A percentile compares a stretch with the other conserved stretches of the same genome.
phyloP scores from a whole-genome alignment of 2,113 vertebrate species.

The Oncorhynchus kisutch region DNA sequence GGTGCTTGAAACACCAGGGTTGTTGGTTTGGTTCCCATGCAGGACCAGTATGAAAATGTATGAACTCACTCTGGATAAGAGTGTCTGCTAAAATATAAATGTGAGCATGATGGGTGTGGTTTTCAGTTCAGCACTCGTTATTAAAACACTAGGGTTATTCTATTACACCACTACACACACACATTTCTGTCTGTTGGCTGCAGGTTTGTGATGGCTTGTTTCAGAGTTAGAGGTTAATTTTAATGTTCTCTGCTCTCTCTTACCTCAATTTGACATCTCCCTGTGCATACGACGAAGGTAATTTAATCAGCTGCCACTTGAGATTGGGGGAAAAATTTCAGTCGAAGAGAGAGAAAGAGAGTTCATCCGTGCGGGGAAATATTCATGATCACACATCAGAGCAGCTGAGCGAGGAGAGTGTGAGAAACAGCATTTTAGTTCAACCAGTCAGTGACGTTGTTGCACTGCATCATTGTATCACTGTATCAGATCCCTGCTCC shows the following conservation, averaged over 20 bases:
- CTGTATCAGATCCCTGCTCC: no score
- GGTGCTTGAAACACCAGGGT: no score
- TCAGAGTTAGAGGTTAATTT: slow-evolving; percentile 19
- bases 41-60: no score
- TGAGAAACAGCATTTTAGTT: slow-evolving; percentile 13
- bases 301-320: slow-evolving; percentile 52
- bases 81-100: no score
- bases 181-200: no score
- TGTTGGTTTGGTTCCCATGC: no score
- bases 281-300: slow-evolving; percentile 3
- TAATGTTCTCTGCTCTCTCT: slow-evolving; percentile 11
- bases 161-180: no score
- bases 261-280: slow-evolving; percentile 15
- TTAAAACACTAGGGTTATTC: no score
- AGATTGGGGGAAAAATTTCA: slow-evolving; percentile 25
- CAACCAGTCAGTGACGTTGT: not conserved
- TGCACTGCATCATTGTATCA: not conserved
- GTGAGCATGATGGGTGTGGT: no score
- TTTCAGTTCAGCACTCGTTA: no score
- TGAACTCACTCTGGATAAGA: no score
- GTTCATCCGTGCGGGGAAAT: slow-evolving; percentile 24
- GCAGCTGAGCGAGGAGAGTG: not conserved
- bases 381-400: slow-evolving; percentile 25
- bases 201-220: no score
- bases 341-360: slow-evolving; percentile 20